These are phyloP conservation scores for Rhopalosiphum nymphaeae DNA, from an alignment of 2,888 invertebrate species.

Conservation along the genomic window DNA sequence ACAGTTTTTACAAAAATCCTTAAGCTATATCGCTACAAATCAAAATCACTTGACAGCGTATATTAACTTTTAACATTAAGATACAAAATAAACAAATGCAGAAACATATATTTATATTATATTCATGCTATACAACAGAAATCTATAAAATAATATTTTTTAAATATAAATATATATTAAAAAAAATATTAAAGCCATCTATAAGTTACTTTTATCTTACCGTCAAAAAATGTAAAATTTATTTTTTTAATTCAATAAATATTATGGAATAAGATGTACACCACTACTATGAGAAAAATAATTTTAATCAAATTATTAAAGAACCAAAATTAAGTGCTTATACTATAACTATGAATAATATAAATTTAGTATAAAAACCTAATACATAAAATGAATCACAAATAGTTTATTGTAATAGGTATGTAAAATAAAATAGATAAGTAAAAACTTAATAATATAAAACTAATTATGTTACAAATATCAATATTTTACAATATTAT, in stretches of 20 bases:
- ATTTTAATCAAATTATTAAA: no score
- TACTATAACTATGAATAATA: neutral
- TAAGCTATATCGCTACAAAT: no score
- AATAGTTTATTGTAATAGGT: no score
- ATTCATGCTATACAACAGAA: neutral
- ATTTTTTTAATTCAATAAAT: neutral
- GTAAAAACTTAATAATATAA: no score
- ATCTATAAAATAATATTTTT: neutral
- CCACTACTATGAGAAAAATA: no score
- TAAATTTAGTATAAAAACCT: neutral
- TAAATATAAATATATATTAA: neutral
- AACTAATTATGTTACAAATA: neutral
- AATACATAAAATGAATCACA: neutral
- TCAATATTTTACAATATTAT: neutral
- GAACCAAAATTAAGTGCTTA: neutral
- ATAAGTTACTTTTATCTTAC: neutral
- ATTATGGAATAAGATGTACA: no score
- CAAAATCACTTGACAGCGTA: neutral
- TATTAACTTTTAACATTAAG: neutral
- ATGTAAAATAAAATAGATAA: neutral
- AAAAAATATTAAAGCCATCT: neutral
- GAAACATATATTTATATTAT: neutral
- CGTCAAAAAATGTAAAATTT: neutral
- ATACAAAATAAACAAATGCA: neutral
- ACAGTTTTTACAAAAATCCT: no score